Evolutionary conservation across 1,140 invertebrate species (phyloP).

Genomic region (Drosophila varians): DNA sequence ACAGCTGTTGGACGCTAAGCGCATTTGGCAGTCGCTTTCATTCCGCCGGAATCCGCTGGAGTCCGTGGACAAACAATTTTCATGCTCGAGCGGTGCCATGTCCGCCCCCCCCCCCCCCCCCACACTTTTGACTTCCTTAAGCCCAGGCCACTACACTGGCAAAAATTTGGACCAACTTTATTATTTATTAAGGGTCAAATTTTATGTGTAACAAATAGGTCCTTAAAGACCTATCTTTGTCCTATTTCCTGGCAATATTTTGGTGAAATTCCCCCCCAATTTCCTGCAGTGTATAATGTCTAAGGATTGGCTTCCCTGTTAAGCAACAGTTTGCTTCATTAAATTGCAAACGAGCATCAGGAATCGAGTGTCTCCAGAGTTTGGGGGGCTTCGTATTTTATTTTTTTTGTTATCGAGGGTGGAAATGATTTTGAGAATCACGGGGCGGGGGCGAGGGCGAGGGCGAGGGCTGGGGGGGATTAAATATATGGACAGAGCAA

Average conservation of each 20-base stretch:
- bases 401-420: background rate
- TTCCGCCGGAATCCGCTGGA: conserved; percentile 12
- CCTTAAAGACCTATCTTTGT: too few species aligned
- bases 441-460: too few species aligned
- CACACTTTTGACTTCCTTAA: background rate
- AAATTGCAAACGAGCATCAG: conserved; percentile 56
- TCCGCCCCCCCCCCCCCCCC: conserved; percentile 1
- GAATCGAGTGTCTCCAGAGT: conserved; percentile 29
- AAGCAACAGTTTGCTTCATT: conserved; percentile 56
- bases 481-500: background rate
- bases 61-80: conserved; percentile 46
- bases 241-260: too few species aligned
- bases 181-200: too few species aligned
- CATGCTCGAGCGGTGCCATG: conserved; percentile 45
- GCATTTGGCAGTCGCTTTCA: conserved; percentile 43
- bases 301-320: background rate
- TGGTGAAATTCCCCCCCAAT: background rate
- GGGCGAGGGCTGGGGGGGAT: too few species aligned
- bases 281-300: background rate
- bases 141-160: background rate
- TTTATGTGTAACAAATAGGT: too few species aligned
- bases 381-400: background rate
- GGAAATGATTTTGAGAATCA: background rate
- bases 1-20: conserved; percentile 66
- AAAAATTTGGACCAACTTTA: too few species aligned